phyloP scores from a whole-genome alignment of 1,140 invertebrate species.

The Zaprionus capensis region DNA sequence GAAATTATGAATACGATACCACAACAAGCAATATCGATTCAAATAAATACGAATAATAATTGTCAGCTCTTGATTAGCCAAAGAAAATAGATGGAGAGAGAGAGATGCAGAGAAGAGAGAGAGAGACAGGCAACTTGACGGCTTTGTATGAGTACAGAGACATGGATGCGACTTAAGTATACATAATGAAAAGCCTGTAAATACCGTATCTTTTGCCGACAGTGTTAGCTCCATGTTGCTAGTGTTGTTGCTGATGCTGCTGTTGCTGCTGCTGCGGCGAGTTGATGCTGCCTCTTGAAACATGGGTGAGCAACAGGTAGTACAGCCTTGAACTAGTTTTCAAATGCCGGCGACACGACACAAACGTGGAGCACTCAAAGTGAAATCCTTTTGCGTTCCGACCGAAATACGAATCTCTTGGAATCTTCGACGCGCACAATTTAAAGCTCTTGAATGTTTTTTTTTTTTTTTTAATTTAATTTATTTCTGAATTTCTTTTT shows the following conservation, averaged over 20 bases:
- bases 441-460: constrained; percentile 3
- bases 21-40: constrained; percentile 33
- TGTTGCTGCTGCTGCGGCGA: background rate
- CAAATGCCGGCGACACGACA: constrained; percentile 38
- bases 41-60: constrained; percentile 34
- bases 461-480: background rate
- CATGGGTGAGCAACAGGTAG: constrained; percentile 45
- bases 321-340: constrained; percentile 78
- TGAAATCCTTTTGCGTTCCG: constrained; percentile 64
- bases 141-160: constrained; percentile 5
- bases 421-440: constrained; percentile 20
- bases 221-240: constrained; percentile 69
- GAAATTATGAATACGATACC: constrained; percentile 14
- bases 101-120: background rate
- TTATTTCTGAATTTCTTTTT: background rate
- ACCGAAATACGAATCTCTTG: constrained; percentile 3
- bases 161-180: constrained; percentile 38
- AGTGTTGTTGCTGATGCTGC: constrained; percentile 7
- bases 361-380: constrained; percentile 52
- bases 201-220: constrained; percentile 78
- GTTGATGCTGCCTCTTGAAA: constrained; percentile 9
- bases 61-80: constrained; percentile 39
- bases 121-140: constrained; percentile 28
- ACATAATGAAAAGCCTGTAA: constrained; percentile 66
- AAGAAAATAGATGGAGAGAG: background rate